phyloP scores from a whole-genome alignment of 2,797 vertebrate species.

The Petrocephalus schoutedeni region DNA sequence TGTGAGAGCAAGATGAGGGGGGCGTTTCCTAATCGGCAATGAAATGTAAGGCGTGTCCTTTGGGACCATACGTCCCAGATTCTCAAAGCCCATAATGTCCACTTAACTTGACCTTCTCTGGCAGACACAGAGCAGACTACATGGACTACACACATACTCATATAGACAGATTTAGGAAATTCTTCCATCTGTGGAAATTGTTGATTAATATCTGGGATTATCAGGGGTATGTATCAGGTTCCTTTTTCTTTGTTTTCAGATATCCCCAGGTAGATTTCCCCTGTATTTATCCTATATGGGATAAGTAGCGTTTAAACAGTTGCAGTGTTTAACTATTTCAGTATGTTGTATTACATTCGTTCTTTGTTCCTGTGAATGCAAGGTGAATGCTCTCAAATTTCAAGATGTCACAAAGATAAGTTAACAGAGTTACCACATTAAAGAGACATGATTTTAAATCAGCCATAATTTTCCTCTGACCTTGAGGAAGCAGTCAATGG shows the following conservation, averaged over 20 bases:
- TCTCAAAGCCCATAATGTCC: neutral
- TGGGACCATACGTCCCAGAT: neutral
- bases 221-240: neutral
- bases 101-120: neutral
- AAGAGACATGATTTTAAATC: neutral
- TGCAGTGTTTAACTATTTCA: neutral
- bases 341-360: neutral
- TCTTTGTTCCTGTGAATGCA: neutral
- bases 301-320: neutral
- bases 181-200: slow-evolving; percentile 20
- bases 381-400: neutral
- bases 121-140: neutral
- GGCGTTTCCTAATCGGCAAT: neutral
- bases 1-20: neutral
- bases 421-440: neutral
- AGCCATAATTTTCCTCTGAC: neutral
- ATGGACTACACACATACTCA: neutral
- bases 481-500: neutral
- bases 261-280: neutral
- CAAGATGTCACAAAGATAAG: neutral
- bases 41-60: neutral
- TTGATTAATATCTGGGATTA: neutral
- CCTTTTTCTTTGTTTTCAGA: neutral
- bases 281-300: neutral
- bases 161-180: neutral